These are phyloP conservation scores for Apis dorsata DNA, from an alignment of 1,140 invertebrate genomes.

Conservation along the genomic window DNA sequence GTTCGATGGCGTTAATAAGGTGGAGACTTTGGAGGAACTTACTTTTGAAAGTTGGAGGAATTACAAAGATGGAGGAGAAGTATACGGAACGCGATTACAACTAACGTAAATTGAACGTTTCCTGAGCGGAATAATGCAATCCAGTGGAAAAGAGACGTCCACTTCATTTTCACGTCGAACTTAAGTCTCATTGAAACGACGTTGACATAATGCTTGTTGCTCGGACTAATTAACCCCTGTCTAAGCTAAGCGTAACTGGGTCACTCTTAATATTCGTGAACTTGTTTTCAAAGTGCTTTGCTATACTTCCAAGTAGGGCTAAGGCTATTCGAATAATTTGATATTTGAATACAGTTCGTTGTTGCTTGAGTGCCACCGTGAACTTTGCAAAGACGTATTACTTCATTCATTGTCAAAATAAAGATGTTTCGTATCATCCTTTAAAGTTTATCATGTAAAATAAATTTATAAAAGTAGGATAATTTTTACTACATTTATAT, in stretches of 20 bases:
- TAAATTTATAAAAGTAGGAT: too few species aligned
- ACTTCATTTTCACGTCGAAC: conserved; percentile 39
- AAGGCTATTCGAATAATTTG: conserved; percentile 21
- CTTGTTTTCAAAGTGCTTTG: conserved; percentile 18
- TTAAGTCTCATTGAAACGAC: conserved; percentile 22
- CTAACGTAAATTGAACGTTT: conserved; percentile 22
- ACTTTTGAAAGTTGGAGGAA: conserved; percentile 34
- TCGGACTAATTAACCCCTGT: conserved; percentile 21
- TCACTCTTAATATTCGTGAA: conserved; percentile 30
- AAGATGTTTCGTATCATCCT: neutral
- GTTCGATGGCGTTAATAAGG: conserved; percentile 41
- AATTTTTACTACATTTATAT: too few species aligned
- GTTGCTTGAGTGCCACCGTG: neutral
- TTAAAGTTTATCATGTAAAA: neutral
- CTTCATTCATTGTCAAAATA: neutral
- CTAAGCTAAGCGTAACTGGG: conserved; percentile 17
- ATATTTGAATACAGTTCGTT: conserved; percentile 6
- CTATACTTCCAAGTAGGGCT: neutral
- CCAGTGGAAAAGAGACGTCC: conserved; percentile 17
- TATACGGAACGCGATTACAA: conserved; percentile 29
- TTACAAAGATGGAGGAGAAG: conserved; percentile 10
- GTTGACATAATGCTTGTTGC: conserved; percentile 27
- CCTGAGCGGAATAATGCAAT: conserved; percentile 34
- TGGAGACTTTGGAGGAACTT: conserved; percentile 5
- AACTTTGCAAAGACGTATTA: neutral